Evolutionary conservation across 2,113 vertebrate species (phyloP).

Genomic region (Mohoua ochrocephala): DNA sequence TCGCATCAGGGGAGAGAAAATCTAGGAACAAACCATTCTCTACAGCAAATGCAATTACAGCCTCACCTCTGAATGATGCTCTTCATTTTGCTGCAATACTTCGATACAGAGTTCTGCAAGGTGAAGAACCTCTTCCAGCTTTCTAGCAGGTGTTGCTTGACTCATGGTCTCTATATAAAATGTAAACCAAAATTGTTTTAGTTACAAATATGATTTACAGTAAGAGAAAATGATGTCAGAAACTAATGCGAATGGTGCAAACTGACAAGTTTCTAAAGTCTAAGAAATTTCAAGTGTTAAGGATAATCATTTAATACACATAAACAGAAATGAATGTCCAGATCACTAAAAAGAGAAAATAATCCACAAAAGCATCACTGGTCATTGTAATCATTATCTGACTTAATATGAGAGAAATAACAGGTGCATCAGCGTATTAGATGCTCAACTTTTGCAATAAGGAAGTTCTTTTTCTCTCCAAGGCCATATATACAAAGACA

Average conservation of each 20-base stretch:
- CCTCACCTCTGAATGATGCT: slow-evolving; percentile 93
- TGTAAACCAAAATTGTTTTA: slow-evolving; percentile 6
- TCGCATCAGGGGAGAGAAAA: not conserved
- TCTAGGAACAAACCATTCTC: not conserved
- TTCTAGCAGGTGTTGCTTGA: slow-evolving; percentile 80
- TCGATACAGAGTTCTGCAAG: slow-evolving; percentile 93
- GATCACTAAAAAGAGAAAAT: slow-evolving; percentile 30
- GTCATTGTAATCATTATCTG: slow-evolving; percentile 3
- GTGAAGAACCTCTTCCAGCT: slow-evolving; percentile 87
- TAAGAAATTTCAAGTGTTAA: not conserved
- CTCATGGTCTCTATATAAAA: slow-evolving; percentile 74
- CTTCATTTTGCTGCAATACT: slow-evolving; percentile 95
- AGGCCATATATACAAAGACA: slow-evolving; percentile 61
- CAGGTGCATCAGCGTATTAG: slow-evolving; percentile 37
- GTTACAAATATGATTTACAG: not conserved
- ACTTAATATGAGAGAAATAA: slow-evolving; percentile 48
- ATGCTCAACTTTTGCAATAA: slow-evolving; percentile 65
- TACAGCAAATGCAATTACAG: not conserved
- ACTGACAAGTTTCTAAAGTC: not conserved
- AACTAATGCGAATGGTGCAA: not conserved
- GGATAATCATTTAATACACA: not conserved
- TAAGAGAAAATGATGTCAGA: not conserved
- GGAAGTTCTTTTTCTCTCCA: slow-evolving; percentile 60
- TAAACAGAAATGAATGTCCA: slow-evolving; percentile 3
- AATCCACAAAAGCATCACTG: slow-evolving; percentile 20